A percentile compares a stretch with the other conserved stretches of the same genome.
Conservation (phyloP, 2,888 invertebrate genomes). For the Cepaea hortensis region DNA sequence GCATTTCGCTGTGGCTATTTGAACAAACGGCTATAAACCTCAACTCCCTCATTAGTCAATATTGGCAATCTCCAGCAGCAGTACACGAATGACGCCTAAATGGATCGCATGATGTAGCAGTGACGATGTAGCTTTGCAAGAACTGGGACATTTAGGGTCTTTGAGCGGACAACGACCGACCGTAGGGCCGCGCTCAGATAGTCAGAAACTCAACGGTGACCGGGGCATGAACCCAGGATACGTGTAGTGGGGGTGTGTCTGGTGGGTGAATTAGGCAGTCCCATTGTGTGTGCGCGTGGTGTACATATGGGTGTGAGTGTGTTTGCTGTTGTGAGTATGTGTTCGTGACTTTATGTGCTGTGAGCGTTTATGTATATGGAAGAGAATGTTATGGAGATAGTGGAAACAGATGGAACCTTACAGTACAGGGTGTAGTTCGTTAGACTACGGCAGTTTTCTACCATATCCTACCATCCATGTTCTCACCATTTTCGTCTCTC, state of each 20-base stretch:
- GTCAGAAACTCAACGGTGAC: not conserved
- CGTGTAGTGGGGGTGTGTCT: no score
- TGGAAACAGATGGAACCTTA: no score
- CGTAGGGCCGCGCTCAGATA: not conserved
- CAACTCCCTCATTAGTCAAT: no score
- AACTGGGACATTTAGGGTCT: not conserved
- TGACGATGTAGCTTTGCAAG: not conserved
- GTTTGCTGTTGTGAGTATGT: not conserved
- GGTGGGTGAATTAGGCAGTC: not conserved
- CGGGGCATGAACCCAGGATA: conserved; percentile 19
- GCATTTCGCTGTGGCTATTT: no score
- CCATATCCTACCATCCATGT: no score
- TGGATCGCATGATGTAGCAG: conserved; percentile 20
- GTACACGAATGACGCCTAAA: not conserved
- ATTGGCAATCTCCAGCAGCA: no score
- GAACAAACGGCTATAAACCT: no score
- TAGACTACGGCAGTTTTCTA: no score
- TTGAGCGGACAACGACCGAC: conserved; percentile 30
- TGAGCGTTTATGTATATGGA: not conserved
- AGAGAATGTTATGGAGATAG: not conserved
- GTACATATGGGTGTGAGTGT: not conserved
- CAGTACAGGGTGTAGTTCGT: no score
- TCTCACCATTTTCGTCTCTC: no score
- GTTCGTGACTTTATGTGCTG: not conserved
- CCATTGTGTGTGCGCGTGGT: not conserved